Evolutionary conservation across 2,888 invertebrate genomes (phyloP).

Genomic region (Limnephilus auricula): DNA sequence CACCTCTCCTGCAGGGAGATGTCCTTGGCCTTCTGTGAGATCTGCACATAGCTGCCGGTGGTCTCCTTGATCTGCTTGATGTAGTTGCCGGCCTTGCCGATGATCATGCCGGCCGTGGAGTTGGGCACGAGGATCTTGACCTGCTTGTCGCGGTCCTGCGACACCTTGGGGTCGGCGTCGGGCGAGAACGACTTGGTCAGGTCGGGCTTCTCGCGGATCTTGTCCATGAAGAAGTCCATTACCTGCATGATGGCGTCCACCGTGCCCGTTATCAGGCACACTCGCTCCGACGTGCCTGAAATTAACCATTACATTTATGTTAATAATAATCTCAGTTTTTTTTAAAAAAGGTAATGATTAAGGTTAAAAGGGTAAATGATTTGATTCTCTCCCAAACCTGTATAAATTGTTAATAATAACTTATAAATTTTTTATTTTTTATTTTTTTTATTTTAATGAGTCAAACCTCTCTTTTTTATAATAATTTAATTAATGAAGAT

Average conservation of each 20-base stretch:
- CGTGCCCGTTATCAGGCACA: constrained; percentile 94
- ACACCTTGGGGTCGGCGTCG: constrained; percentile 89
- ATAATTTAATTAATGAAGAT: no score
- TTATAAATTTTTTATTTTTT: no score
- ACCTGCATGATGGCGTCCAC: constrained; percentile 94
- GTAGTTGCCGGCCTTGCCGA: constrained; percentile 96
- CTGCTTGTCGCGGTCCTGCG: constrained; percentile 94
- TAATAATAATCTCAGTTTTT: no score
- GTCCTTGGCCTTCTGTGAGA: constrained; percentile 97
- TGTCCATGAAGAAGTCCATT: constrained; percentile 95
- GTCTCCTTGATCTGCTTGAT: constrained; percentile 97
- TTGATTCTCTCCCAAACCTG: no score
- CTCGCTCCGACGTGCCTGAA: constrained; percentile 94
- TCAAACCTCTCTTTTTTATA: no score
- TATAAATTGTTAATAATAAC: no score
- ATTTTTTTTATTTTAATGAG: no score
- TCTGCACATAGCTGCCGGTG: constrained; percentile 96
- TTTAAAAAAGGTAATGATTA: no score
- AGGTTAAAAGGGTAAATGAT: no score
- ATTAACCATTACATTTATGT: not conserved
- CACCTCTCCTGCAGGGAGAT: constrained; percentile 94
- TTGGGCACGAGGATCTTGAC: constrained; percentile 97
- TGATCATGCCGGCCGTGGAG: constrained; percentile 98
- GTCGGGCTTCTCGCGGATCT: constrained; percentile 96
- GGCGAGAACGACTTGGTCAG: constrained; percentile 89